Evolutionary conservation across 2,888 invertebrate species (phyloP).

Genomic region (Ernsta delagoae): DNA sequence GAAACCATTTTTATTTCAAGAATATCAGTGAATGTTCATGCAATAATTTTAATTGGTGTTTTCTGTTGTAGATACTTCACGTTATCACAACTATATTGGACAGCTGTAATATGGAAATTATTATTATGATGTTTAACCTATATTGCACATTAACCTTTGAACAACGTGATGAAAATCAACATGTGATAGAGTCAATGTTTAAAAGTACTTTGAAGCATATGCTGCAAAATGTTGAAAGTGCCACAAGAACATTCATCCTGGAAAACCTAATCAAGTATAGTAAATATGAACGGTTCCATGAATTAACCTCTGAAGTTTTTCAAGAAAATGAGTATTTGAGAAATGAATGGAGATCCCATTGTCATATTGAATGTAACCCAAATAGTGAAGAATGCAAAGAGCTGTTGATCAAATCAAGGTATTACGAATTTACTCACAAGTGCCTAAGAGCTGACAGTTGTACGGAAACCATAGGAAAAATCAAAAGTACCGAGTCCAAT

Average conservation of each 20-base stretch:
- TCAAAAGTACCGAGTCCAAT: slow-evolving; percentile 50
- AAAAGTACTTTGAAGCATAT: slow-evolving; percentile 47
- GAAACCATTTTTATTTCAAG: too few relatives aligned
- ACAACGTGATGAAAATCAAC: slow-evolving; percentile 49
- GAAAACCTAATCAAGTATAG: slow-evolving; percentile 29
- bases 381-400: slow-evolving; percentile 39
- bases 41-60: background rate
- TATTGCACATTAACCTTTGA: slow-evolving; percentile 55
- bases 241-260: slow-evolving; percentile 49
- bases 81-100: slow-evolving; percentile 54
- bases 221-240: slow-evolving; percentile 28
- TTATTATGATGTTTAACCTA: slow-evolving; percentile 54
- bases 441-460: slow-evolving; percentile 47
- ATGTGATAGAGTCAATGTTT: slow-evolving; percentile 45
- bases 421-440: slow-evolving; percentile 54
- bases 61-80: slow-evolving; percentile 59
- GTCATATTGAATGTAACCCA: slow-evolving; percentile 36
- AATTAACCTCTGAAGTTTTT: slow-evolving; percentile 11
- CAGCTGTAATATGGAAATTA: slow-evolving; percentile 58
- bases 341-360: slow-evolving; percentile 47
- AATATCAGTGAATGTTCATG: too few relatives aligned
- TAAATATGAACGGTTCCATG: slow-evolving; percentile 42
- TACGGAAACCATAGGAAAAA: background rate
- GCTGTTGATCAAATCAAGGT: slow-evolving; percentile 42
- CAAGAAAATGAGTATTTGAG: slow-evolving; percentile 47